Evolutionary conservation across 1,140 invertebrate genomes (phyloP).

Genomic region (Holotrichia oblita): DNA sequence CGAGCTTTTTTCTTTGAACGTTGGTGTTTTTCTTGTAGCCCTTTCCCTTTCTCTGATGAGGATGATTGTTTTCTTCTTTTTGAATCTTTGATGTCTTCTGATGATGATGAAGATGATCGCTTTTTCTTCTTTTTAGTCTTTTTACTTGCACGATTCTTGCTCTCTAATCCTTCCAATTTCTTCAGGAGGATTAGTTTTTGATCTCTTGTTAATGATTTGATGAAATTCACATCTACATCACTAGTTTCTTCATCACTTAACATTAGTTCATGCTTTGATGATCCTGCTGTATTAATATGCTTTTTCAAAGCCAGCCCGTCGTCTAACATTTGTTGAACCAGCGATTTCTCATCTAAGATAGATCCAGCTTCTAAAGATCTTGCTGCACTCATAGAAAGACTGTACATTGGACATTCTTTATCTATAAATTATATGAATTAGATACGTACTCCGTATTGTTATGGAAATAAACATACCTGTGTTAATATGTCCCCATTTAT

Average conservation of each 20-base stretch:
- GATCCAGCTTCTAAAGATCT: slow-evolving; percentile 68
- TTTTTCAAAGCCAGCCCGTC: slow-evolving; percentile 91
- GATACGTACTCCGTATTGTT: background rate
- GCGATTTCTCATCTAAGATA: slow-evolving; percentile 72
- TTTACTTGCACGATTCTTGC: background rate
- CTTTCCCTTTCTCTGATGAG: background rate
- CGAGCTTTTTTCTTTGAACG: background rate
- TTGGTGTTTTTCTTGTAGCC: background rate
- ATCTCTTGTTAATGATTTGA: slow-evolving; percentile 85
- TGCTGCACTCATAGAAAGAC: slow-evolving; percentile 78
- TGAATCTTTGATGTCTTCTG: background rate
- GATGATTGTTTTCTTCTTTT: background rate
- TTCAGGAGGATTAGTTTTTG: slow-evolving; percentile 70
- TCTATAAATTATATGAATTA: slow-evolving; percentile 63
- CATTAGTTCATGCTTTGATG: slow-evolving; percentile 59
- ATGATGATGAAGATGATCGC: background rate
- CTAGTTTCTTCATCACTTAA: slow-evolving; percentile 69
- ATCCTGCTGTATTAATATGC: slow-evolving; percentile 63
- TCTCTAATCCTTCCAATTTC: slow-evolving; percentile 19
- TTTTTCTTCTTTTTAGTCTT: background rate
- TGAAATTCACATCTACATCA: slow-evolving; percentile 75
- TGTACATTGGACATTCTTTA: slow-evolving; percentile 94
- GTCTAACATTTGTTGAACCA: slow-evolving; percentile 91
- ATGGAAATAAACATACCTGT: slow-evolving; percentile 75
- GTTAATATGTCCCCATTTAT: slow-evolving; percentile 99